phyloP scores from a whole-genome alignment of 92 coral and sea anemone species.

The Paragorgia papillata region DNA sequence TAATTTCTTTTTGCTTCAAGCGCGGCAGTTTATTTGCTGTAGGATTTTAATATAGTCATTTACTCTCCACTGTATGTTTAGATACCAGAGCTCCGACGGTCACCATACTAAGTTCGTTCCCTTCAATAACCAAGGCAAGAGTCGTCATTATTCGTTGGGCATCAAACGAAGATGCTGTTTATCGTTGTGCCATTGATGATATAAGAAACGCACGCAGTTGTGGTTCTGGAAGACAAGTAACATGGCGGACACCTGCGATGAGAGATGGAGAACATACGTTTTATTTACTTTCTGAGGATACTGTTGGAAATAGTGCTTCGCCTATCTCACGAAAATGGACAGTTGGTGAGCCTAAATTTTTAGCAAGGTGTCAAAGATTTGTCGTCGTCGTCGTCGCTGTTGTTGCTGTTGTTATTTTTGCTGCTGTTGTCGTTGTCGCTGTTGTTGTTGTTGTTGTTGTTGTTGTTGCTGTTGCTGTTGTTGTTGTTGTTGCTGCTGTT shows the following conservation, averaged over 20 bases:
- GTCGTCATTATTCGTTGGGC: constrained; percentile 1
- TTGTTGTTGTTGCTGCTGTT: background rate
- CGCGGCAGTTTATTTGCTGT: no score
- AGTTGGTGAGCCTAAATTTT: constrained; percentile 21
- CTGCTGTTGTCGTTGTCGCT: no score
- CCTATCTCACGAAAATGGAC: constrained; percentile 5
- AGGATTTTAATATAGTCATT: no score
- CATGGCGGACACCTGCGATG: constrained; percentile 4
- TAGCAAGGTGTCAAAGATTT: no score
- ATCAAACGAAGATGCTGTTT: constrained; percentile 13
- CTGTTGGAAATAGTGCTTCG: constrained; percentile 14
- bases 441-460: background rate
- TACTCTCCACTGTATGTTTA: no score
- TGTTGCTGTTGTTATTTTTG: no score
- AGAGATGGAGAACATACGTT: constrained; percentile 25
- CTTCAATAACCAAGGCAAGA: background rate
- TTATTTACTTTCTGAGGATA: constrained; percentile 1
- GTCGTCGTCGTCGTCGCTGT: no score
- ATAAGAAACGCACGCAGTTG: background rate
- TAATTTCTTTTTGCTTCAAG: no score
- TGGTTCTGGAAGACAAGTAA: constrained; percentile 3
- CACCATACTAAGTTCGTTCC: background rate
- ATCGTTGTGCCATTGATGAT: constrained; percentile 27
- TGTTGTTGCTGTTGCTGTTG: background rate
- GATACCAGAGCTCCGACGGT: background rate